Evolutionary conservation across 2,888 invertebrate genomes (phyloP), one percentile per base, ranked within the genome.

Genomic region (Rhagium mordax): DNA sequence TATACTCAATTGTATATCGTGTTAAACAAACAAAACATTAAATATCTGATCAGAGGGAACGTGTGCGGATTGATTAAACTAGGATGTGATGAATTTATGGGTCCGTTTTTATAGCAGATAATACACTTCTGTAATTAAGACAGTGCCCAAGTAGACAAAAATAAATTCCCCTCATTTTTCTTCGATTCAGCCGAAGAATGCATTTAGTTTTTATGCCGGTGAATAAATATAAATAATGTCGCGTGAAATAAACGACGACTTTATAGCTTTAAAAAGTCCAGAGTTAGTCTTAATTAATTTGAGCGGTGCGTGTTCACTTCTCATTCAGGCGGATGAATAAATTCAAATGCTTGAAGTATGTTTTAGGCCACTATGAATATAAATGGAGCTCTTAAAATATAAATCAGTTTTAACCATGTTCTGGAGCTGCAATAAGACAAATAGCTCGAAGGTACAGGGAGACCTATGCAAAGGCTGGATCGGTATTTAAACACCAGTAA

Each of bases 11-110:
- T 71, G 71, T 69, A 57, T 62, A 24, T 70, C 67, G 74, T 79
- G 78, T 78, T 79, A 78, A 78, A 82, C 75, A 83, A 83, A 83
- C 83, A 83, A 76, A 71, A 76, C 82, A 78, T 83, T 84, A 84
- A 84, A 84, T 76, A 75, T 77, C 78, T 80, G 81, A 79, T 80
- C 80, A 80, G 81, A 76, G 74, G 78, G 77, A 78, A 82, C 81
- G 82, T 84, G 81, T 82, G 78, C 76, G 72, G 77, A 78, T 78
- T 82, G 81, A 83, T 83, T 82, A 82, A 80, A 79, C 81, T 72
- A 74, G 78, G 81, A 76, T 71, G 67, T 70, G 66, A 62, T 73
- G 61, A 70, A 75, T 75, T 74, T 78, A 82, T 81, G 65, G 33
- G 60, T 8, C 70, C 48, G 68, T 76, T 83, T 83, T 83, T 82